Conservation (phyloP, 1,140 invertebrate genomes). For the Notospermus geniculatus region DNA sequence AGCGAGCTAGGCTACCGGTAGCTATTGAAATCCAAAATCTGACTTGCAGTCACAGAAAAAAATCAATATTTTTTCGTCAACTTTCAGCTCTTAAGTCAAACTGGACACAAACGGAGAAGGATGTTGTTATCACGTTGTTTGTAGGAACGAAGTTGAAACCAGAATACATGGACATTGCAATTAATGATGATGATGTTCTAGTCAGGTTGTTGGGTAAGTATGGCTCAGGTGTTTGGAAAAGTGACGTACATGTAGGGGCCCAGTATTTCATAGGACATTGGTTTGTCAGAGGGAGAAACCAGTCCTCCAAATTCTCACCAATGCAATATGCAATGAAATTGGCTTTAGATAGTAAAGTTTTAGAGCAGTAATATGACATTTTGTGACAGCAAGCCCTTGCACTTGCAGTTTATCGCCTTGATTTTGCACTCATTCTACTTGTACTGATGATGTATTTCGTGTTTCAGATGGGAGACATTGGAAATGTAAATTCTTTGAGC, state of each 20-base stretch:
- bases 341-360: too few species aligned
- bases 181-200: constrained; percentile 11
- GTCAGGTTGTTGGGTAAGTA: constrained; percentile 14
- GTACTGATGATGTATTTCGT: background rate
- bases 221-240: background rate
- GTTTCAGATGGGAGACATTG: constrained; percentile 20
- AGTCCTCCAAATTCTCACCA: too few species aligned
- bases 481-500: constrained; percentile 12
- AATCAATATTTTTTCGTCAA: too few species aligned
- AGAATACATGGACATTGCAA: constrained; percentile 13
- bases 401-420: background rate
- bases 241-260: too few species aligned
- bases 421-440: background rate
- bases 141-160: constrained; percentile 14
- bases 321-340: too few species aligned
- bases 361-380: too few species aligned
- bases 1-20: too few species aligned
- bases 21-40: too few species aligned
- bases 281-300: too few species aligned
- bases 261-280: too few species aligned
- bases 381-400: too few species aligned
- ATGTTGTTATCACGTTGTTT: constrained; percentile 12
- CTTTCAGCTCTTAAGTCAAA: background rate
- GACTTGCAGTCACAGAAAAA: too few species aligned
- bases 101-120: constrained; percentile 23